Evolutionary conservation across 1,140 invertebrate genomes (phyloP).

Genomic region (Platyura marginata): DNA sequence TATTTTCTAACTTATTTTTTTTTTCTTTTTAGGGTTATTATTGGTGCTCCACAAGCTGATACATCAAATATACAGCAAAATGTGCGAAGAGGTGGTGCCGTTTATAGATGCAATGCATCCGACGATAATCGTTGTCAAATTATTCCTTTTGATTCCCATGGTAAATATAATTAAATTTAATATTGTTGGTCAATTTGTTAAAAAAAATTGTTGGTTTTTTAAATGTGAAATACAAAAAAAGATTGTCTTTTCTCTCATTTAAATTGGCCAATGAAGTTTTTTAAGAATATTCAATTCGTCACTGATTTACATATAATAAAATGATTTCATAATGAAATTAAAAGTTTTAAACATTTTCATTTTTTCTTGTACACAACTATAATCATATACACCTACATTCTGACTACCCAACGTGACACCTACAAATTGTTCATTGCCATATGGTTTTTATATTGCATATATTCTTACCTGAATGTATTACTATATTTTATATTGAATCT

Average conservation of each 20-base stretch:
- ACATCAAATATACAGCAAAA: slow-evolving; percentile 32
- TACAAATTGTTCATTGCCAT: too few species aligned
- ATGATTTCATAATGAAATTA: too few species aligned
- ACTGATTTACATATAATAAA: too few species aligned
- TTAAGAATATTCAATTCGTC: too few species aligned
- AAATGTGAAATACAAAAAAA: background rate
- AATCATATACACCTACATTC: too few species aligned
- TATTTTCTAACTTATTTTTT: slow-evolving; percentile 1
- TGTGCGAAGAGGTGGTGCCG: slow-evolving; percentile 48
- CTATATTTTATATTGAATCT: too few species aligned
- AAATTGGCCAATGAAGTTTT: too few species aligned
- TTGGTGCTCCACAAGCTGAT: slow-evolving; percentile 61
- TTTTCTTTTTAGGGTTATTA: slow-evolving; percentile 43
- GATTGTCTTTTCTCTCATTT: background rate
- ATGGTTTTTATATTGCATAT: too few species aligned
- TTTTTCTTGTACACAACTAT: too few species aligned
- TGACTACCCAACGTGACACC: too few species aligned
- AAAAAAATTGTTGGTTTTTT: background rate
- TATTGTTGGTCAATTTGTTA: background rate
- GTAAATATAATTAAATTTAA: slow-evolving; percentile 26
- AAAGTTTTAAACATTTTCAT: too few species aligned
- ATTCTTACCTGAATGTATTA: too few species aligned
- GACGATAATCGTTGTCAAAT: slow-evolving; percentile 35
- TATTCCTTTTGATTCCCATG: slow-evolving; percentile 51
- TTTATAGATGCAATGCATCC: slow-evolving; percentile 49